Evolutionary conservation across 1,140 invertebrate species (phyloP), one percentile per base, ranked within the genome.

Genomic region (Venturia canescens): DNA sequence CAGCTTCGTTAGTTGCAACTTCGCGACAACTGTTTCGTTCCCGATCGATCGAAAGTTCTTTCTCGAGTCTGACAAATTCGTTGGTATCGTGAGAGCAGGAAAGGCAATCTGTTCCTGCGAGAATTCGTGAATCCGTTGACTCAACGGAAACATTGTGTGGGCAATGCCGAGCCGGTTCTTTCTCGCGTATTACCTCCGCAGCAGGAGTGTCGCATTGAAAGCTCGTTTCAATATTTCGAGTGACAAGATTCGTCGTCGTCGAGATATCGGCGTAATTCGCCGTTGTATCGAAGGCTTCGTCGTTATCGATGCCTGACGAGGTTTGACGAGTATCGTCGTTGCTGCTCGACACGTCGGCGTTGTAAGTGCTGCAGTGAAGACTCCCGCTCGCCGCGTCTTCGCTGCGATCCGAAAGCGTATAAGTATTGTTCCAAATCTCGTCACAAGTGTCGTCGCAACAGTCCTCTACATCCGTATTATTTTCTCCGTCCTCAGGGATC

Each of bases 41-140:
- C 6, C 23, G 60, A 63, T 4, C 15, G 27, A 0, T 3, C 16
- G 29, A 27, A 3, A 84, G 31, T 66, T 81, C 31, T 53, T 78
- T 34, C 80, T 91, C 90, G 9, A 90, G 63, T 67, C 70, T 67
- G n/a, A 90, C 80, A 79, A 90, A 90, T 75, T 91, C 90, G 7
- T 60, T 84, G 1, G 89, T 90, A 23, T 91, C 89, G 31, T 86
- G 86, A 6, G 89, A 89, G 53, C 80, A 72, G 0, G 83, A 82
- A 87, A 90, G 85, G 50, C 26, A 87, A 69, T 87, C 86, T 7
- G 50, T n/a, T 29, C 27, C 27, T n/a, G 50, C 9, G 23, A 11
- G 15, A 15, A 44, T 44, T 74, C 66, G 29, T 57, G 44, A 44
- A 9, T 44, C 38, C 3, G 38, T 44, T 9, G 7, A 9, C 13